These are phyloP conservation scores for Coendou prehensilis DNA, from an alignment of 2,797 vertebrate species.

Conservation along the genomic window DNA sequence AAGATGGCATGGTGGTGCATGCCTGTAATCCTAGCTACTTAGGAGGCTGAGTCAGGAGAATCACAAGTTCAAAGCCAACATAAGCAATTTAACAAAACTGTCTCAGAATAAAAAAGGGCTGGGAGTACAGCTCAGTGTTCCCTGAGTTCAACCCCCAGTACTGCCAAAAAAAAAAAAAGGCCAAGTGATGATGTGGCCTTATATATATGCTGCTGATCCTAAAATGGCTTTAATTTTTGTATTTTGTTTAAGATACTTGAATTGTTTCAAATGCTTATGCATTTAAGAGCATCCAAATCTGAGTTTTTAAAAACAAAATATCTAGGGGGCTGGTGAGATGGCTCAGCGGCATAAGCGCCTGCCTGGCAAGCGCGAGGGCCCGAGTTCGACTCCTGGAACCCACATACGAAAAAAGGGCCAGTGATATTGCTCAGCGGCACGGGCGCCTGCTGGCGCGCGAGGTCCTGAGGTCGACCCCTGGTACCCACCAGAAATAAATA, in stretches of 20 bases:
- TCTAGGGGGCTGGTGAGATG: neutral
- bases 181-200: neutral
- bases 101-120: neutral
- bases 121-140: neutral
- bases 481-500: too few species aligned
- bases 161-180: neutral
- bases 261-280: slow-evolving; percentile 48
- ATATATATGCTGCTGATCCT: neutral
- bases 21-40: neutral
- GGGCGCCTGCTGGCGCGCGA: too few species aligned
- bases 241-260: slow-evolving; percentile 45
- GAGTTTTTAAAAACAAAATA: neutral
- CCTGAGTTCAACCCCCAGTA: neutral
- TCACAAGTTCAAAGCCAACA: neutral
- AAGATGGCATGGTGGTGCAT: neutral
- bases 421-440: too few species aligned
- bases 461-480: too few species aligned
- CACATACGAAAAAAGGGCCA: too few species aligned
- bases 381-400: too few species aligned
- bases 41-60: neutral
- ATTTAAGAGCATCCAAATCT: slow-evolving; percentile 51
- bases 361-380: too few species aligned
- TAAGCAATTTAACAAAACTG: neutral
- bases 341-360: too few species aligned
- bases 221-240: slow-evolving; percentile 51